Evolutionary conservation across 2,888 invertebrate genomes (phyloP).

Genomic region (Thysanoteuthis rhombus): DNA sequence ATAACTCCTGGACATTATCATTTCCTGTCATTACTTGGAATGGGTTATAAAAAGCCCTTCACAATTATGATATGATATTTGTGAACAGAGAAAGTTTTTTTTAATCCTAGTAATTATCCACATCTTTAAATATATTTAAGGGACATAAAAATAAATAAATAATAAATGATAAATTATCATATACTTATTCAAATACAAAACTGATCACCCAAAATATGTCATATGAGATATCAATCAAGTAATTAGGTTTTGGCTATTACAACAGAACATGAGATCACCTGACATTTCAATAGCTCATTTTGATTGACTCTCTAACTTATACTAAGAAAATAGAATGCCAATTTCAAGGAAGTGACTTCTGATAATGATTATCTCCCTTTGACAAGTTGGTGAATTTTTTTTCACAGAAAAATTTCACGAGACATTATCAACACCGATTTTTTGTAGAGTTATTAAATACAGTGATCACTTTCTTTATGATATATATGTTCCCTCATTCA

Average conservation of each 20-base stretch:
- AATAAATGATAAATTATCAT: neutral
- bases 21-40: neutral
- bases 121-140: neutral
- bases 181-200: neutral
- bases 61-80: neutral
- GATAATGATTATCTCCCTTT: no score
- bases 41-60: neutral
- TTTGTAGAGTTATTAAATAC: neutral
- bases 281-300: neutral
- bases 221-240: no score
- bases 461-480: no score
- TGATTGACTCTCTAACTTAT: neutral
- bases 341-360: no score
- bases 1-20: neutral
- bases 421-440: neutral
- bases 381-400: no score
- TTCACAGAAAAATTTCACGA: neutral
- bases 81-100: neutral
- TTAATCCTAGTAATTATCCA: no score
- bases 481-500: no score
- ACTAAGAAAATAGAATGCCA: no score
- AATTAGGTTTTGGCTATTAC: neutral
- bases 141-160: no score
- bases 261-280: neutral
- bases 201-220: neutral